Evolutionary conservation across 2,888 invertebrate species (phyloP).

Genomic region (Microctonus brassicae): DNA sequence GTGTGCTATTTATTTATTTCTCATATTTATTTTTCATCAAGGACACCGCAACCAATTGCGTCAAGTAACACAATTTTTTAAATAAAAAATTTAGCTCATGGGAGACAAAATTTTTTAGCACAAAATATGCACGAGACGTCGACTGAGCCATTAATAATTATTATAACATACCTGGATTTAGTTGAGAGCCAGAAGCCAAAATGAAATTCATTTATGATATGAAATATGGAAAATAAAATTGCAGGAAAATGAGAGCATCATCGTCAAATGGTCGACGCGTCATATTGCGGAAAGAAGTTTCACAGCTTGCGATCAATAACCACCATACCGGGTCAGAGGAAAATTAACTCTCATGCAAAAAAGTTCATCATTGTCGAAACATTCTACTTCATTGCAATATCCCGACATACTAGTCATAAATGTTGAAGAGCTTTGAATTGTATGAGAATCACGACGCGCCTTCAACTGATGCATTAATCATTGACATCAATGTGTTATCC

Average conservation of each 20-base stretch:
- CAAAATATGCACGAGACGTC: constrained; percentile 37
- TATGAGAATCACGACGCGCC: neutral
- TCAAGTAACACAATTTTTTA: too few relatives aligned
- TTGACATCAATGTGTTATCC: neutral
- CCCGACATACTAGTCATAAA: neutral
- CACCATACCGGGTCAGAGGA: constrained; percentile 38
- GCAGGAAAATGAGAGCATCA: neutral
- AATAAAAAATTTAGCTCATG: constrained; percentile 46
- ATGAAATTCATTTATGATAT: constrained; percentile 42
- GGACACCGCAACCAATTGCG: too few relatives aligned
- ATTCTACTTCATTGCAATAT: constrained; percentile 12
- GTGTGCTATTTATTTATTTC: too few relatives aligned
- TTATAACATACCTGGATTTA: constrained; percentile 26
- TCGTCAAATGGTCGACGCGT: constrained; percentile 27
- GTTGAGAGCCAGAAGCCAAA: constrained; percentile 38
- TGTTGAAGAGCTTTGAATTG: neutral
- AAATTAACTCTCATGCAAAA: constrained; percentile 41
- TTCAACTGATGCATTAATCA: neutral
- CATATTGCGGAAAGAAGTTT: constrained; percentile 52
- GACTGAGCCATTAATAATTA: constrained; percentile 42
- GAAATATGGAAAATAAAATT: neutral
- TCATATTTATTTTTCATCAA: too few relatives aligned
- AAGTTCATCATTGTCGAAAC: constrained; percentile 40
- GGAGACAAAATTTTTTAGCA: constrained; percentile 40
- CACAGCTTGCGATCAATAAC: constrained; percentile 47